Evolutionary conservation across 2,797 vertebrate genomes (phyloP).

Genomic region (Danio aesculapii): DNA sequence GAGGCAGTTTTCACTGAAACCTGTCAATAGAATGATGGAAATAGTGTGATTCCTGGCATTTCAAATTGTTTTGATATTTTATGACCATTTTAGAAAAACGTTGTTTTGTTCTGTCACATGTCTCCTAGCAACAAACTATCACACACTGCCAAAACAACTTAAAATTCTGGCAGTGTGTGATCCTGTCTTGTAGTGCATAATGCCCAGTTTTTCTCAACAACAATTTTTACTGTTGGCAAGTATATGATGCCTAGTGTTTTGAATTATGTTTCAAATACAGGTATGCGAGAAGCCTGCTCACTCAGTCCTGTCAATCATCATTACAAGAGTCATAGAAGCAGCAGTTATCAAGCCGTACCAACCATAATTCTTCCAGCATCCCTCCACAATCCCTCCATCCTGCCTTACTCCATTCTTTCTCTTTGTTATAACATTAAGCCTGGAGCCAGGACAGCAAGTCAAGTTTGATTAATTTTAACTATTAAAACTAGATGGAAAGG

Average conservation of each 20-base stretch:
- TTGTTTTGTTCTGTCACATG: not conserved
- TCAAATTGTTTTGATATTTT: not conserved
- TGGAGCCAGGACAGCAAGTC: too few relatives aligned
- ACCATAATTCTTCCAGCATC: too few relatives aligned
- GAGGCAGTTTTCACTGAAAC: not conserved
- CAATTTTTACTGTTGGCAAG: not conserved
- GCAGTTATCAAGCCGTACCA: too few relatives aligned
- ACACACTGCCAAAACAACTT: not conserved
- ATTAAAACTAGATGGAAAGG: too few relatives aligned
- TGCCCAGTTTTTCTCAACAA: not conserved
- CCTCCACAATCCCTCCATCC: too few relatives aligned
- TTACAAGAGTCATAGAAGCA: too few relatives aligned
- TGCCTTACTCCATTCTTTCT: too few relatives aligned
- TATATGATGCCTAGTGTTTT: not conserved
- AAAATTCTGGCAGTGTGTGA: not conserved
- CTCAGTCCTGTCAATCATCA: too few relatives aligned
- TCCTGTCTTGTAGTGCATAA: not conserved
- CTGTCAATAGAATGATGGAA: too few relatives aligned
- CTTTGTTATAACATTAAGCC: too few relatives aligned
- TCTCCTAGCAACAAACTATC: not conserved
- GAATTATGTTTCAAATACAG: not conserved
- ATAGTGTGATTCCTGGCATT: not conserved
- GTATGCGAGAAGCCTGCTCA: not conserved
- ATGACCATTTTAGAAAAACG: not conserved
- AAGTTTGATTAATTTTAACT: too few relatives aligned